These are phyloP conservation scores for Schizotus pectinicornis DNA, from an alignment of 2,888 invertebrate genomes.

Conservation along the genomic window DNA sequence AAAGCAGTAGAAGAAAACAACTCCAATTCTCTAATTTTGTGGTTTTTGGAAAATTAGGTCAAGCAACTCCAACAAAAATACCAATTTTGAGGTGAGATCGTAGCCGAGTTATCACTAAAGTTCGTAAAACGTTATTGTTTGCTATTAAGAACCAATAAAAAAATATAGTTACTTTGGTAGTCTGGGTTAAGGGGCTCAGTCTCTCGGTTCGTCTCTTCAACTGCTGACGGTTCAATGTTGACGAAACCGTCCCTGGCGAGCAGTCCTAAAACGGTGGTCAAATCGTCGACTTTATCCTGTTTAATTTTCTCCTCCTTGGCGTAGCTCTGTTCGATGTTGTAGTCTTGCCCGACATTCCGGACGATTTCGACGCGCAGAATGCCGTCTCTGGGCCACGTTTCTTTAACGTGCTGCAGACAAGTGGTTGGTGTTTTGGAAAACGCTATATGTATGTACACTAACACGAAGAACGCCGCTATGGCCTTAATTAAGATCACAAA, in stretches of 20 bases:
- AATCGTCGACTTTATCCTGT: constrained; percentile 68
- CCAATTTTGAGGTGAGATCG: too few species aligned
- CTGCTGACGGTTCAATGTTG: constrained; percentile 71
- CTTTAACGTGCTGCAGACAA: constrained; percentile 86
- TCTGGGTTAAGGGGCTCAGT: constrained; percentile 50
- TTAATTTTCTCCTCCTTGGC: constrained; percentile 78
- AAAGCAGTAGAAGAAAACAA: background rate
- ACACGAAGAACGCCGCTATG: constrained; percentile 82
- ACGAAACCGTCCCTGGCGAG: constrained; percentile 72
- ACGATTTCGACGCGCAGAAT: constrained; percentile 91
- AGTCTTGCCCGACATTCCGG: constrained; percentile 70
- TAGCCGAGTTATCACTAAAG: too few species aligned
- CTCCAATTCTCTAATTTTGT: too few species aligned
- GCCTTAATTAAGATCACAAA: constrained; percentile 84
- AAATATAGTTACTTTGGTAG: constrained; percentile 36
- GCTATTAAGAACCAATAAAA: constrained; percentile 1
- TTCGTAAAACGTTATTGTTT: constrained; percentile 1
- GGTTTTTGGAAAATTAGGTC: too few species aligned
- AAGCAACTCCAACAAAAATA: too few species aligned
- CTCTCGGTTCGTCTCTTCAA: constrained; percentile 60
- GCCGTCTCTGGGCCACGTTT: constrained; percentile 94
- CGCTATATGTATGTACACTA: constrained; percentile 94
- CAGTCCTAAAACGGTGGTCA: constrained; percentile 67
- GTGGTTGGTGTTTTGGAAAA: constrained; percentile 93
- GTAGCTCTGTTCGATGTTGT: constrained; percentile 82